phyloP scores from a whole-genome alignment of 2,113 vertebrate species.

The rat (Rattus norvegicus) region GRCr8 NC_086020.1:221896501-221897000 shows the following conservation, averaged over 20 bases:
- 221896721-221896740: neutral
- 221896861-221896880: slow-evolving; percentile 53
- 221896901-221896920: neutral
- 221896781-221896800: neutral
- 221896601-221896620: neutral
- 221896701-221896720: neutral
- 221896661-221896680: neutral
- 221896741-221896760: neutral
- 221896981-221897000: neutral
- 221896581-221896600: neutral
- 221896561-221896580: neutral
- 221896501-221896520: neutral
- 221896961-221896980: neutral
- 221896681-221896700: neutral
- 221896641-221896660: neutral
- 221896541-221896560: neutral
- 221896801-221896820: slow-evolving; percentile 6
- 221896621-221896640: neutral
- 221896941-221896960: neutral
- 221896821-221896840: neutral
- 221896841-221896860: slow-evolving; percentile 16
- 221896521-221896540: no score
- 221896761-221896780: neutral
- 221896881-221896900: slow-evolving; percentile 64
- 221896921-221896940: neutral